These are phyloP conservation scores for Delphinus delphis DNA, from an alignment of 2,113 vertebrate species.

Conservation along the genomic window DNA sequence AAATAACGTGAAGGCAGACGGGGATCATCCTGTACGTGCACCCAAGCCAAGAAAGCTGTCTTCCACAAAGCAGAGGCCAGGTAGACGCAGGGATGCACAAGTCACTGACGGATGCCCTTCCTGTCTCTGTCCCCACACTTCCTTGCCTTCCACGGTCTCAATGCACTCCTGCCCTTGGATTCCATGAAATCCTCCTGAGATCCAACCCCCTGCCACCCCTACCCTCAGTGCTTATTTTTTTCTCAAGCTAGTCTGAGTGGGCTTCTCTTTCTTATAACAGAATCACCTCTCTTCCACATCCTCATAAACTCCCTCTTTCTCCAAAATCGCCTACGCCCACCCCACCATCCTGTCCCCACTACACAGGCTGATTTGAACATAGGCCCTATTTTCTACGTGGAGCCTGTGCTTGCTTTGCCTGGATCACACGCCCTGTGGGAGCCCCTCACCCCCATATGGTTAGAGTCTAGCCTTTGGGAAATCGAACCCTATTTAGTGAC, in stretches of 20 bases:
- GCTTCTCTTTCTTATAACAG: neutral
- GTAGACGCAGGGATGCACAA: neutral
- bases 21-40: neutral
- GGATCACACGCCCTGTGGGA: neutral
- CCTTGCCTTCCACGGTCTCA: neutral
- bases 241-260: neutral
- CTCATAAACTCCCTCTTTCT: neutral
- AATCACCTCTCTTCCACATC: neutral
- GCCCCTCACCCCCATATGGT: no score
- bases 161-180: neutral
- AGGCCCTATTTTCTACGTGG: neutral
- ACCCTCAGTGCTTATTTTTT: neutral
- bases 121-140: neutral
- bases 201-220: no score
- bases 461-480: neutral
- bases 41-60: neutral
- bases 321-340: neutral
- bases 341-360: fast-evolving
- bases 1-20: neutral
- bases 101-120: neutral
- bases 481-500: neutral
- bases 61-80: neutral
- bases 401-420: neutral
- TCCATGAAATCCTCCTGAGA: neutral
- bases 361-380: neutral